Evolutionary conservation across 2,888 invertebrate genomes (phyloP).

Genomic region (Caenorhabditis virilis): DNA sequence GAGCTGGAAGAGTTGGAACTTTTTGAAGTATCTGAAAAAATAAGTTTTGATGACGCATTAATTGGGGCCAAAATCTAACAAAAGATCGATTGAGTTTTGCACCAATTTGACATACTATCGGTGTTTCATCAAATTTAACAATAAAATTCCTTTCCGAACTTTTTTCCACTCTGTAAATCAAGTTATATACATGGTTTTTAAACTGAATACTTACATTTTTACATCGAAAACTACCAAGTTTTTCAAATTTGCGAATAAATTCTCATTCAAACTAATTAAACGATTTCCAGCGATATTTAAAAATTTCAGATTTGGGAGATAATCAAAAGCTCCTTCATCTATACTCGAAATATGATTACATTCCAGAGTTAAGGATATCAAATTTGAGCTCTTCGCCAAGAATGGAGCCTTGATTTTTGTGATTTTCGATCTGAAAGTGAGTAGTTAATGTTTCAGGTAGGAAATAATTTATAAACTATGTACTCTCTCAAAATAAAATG

Average conservation of each 20-base stretch:
- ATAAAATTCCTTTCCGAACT: not conserved
- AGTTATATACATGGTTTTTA: not conserved
- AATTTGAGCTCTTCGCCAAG: slow-evolving; percentile 6
- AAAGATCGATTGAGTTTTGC: too few relatives aligned
- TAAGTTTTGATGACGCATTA: too few relatives aligned
- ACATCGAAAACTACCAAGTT: slow-evolving; percentile 21
- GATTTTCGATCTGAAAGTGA: slow-evolving; percentile 1
- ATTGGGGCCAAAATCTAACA: too few relatives aligned
- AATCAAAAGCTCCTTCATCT: slow-evolving; percentile 23
- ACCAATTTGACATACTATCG: too few relatives aligned
- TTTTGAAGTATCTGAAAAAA: not conserved
- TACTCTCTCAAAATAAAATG: slow-evolving; percentile 22
- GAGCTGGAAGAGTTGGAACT: slow-evolving; percentile 10
- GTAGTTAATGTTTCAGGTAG: not conserved
- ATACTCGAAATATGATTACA: slow-evolving; percentile 20
- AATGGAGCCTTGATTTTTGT: slow-evolving; percentile 18
- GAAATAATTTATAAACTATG: not conserved
- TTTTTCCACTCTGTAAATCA: slow-evolving; percentile 3
- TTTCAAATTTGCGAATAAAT: slow-evolving; percentile 7
- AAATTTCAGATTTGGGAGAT: slow-evolving; percentile 12
- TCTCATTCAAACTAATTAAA: slow-evolving; percentile 10
- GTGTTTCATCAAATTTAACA: too few relatives aligned
- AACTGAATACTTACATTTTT: not conserved
- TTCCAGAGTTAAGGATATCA: slow-evolving; percentile 22
- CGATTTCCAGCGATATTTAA: slow-evolving; percentile 35